Base-by-base conservation (phyloP, 2,797 vertebrate species). In the Sus cebifrons region DNA sequence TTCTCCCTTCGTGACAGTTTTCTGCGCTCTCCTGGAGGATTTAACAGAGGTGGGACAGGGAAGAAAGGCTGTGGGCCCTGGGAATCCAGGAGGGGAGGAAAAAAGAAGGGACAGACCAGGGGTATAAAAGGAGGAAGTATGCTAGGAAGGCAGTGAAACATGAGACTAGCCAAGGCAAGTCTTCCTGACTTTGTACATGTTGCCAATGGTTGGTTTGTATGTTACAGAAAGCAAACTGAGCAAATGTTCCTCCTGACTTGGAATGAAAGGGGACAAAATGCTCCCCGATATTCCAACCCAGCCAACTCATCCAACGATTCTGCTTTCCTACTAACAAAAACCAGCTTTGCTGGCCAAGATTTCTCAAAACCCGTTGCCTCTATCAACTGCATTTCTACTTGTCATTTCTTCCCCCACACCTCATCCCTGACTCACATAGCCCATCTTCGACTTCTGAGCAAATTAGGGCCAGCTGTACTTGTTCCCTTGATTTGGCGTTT, bases 401-500 rank as follows among this genome's bases (percentile, higher is more conserved):
- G 5, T 86, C 21, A 44, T 73, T 94, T 93, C 56, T 89, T 89
- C 18, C 32, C 29, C 27, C 36, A 62, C 23, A 44, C 11, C 10
- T 94, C 40, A 64, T 40, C 91, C 27, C 88, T 89, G 12, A 97
- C 75, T 96, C 73, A 32, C 84, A 96, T 74, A 84, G 84, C 92
- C 84, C 73, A 98, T 75, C 82, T 96, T 97, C 1, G 95, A 95
- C 89, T 97, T 96, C 96, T 97, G 94, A 97, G 68, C 91, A 97
- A 87, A 98, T 96, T 96, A 94, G 82, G 74, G 36, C 88, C 90
- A 97, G 96, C 95, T 98, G 36, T 92, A 98, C 96, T 93, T 95
- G 97, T 91, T 97, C 96, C 98, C 89, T 92, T 97, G 95, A 96
- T 97, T 98, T 97, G 97, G 70, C 0, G 93, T 98, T 97, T 98